Evolutionary conservation across 2,113 vertebrate species (phyloP).

Genomic region (Pterocles burchelli): DNA sequence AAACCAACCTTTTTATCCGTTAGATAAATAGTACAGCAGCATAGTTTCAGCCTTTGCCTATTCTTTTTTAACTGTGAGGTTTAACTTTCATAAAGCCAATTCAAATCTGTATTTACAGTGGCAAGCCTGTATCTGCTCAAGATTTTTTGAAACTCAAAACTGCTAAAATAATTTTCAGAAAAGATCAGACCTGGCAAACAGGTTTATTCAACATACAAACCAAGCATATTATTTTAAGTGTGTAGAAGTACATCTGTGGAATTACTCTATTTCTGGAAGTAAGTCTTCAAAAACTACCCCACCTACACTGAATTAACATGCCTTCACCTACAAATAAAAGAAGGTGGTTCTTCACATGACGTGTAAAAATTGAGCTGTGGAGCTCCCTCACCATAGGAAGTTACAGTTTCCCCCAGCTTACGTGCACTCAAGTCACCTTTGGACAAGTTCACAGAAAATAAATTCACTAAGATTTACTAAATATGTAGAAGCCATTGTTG

Average conservation of each 20-base stretch:
- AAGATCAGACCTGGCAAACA: neutral
- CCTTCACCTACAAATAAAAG: neutral
- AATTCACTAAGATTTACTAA: neutral
- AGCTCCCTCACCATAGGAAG: neutral
- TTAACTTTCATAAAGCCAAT: neutral
- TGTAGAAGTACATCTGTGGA: neutral
- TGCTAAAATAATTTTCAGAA: neutral
- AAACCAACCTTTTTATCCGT: neutral
- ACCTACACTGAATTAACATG: neutral
- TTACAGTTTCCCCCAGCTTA: neutral
- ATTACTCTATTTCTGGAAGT: neutral
- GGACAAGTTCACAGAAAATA: neutral
- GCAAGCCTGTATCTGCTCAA: neutral
- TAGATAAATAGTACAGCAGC: neutral
- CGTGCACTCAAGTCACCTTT: neutral
- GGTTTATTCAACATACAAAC: neutral
- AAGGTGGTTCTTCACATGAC: neutral
- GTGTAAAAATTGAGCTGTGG: neutral
- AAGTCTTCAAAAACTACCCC: neutral
- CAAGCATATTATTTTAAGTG: neutral
- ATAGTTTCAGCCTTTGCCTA: neutral
- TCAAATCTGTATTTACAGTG: neutral
- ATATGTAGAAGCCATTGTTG: neutral
- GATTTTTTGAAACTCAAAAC: neutral
- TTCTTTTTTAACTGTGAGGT: neutral